Percentiles rank a stretch among this genome's conserved stretches.
Evolutionary conservation across 2,797 vertebrate genomes (phyloP).

Genomic region (Malacoctenus gilli): DNA sequence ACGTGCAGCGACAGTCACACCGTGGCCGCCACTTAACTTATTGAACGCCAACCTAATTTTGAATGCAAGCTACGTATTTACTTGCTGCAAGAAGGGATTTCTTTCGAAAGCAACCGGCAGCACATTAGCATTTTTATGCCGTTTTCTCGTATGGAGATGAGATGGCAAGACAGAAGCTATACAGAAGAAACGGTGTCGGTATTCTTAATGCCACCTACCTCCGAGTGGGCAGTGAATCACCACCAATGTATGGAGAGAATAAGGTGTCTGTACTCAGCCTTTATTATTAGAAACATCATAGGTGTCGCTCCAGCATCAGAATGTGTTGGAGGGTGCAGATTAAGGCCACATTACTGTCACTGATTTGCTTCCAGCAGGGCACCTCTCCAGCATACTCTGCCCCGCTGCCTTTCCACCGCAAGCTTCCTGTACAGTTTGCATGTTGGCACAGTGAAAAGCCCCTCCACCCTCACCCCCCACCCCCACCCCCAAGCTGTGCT

Average conservation of each 20-base stretch:
- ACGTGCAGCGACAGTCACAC: too few relatives aligned
- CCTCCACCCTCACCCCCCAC: background rate
- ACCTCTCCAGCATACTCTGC: background rate
- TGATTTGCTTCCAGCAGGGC: background rate
- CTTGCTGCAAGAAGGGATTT: too few relatives aligned
- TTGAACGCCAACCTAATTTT: too few relatives aligned
- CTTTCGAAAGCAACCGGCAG: too few relatives aligned
- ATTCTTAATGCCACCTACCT: background rate
- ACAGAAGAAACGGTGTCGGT: background rate
- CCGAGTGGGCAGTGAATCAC: background rate
- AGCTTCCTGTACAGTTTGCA: background rate
- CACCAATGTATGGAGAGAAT: background rate
- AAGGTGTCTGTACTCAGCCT: background rate
- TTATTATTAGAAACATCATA: too few relatives aligned
- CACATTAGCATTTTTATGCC: too few relatives aligned
- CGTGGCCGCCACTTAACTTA: too few relatives aligned
- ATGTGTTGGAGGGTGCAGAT: conserved; percentile 2
- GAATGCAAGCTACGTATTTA: too few relatives aligned
- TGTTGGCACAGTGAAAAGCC: background rate
- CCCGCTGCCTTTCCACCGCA: background rate
- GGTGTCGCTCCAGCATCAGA: too few relatives aligned
- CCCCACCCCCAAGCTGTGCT: conserved; percentile 8
- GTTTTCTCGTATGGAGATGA: too few relatives aligned
- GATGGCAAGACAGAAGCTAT: background rate
- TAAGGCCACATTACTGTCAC: background rate